Percentiles rank a stretch among this genome's conserved stretches.
Conservation (phyloP, 2,797 vertebrate species). For the Nyctibius grandis region DNA sequence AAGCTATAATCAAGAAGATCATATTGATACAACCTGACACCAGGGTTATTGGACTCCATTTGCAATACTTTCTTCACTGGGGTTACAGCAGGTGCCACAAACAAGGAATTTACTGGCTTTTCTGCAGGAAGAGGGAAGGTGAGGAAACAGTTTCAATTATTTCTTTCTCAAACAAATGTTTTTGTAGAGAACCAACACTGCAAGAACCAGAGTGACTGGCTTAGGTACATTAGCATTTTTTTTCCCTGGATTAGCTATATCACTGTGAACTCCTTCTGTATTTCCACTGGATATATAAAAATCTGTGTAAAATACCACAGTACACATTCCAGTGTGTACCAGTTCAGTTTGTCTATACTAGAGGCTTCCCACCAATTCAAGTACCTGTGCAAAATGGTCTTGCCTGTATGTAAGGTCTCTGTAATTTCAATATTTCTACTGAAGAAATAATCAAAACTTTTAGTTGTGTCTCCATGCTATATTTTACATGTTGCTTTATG, state of each 20-base stretch:
- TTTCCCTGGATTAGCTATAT: not conserved
- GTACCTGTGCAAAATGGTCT: not conserved
- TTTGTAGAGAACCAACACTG: not conserved
- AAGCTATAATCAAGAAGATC: constrained; percentile 72
- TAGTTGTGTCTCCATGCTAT: not conserved
- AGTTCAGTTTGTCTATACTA: not conserved
- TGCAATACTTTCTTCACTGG: constrained; percentile 80
- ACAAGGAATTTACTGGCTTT: constrained; percentile 84
- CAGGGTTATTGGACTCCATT: constrained; percentile 89
- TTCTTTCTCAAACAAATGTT: not conserved
- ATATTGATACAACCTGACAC: constrained; percentile 86
- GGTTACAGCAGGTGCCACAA: constrained; percentile 92
- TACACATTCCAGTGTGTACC: too few relatives aligned
- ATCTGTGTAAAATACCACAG: not conserved
- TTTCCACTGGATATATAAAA: not conserved
- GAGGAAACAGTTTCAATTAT: not conserved
- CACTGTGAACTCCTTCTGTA: not conserved
- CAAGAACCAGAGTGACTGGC: not conserved
- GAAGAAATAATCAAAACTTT: not conserved
- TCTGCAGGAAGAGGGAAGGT: constrained; percentile 65
- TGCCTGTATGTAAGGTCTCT: not conserved
- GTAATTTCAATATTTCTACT: not conserved
- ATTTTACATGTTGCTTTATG: not conserved
- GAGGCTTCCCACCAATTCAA: not conserved
- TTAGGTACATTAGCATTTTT: not conserved